Evolutionary conservation across 2,113 vertebrate species (phyloP).

Genomic region (Hippolais icterina): DNA sequence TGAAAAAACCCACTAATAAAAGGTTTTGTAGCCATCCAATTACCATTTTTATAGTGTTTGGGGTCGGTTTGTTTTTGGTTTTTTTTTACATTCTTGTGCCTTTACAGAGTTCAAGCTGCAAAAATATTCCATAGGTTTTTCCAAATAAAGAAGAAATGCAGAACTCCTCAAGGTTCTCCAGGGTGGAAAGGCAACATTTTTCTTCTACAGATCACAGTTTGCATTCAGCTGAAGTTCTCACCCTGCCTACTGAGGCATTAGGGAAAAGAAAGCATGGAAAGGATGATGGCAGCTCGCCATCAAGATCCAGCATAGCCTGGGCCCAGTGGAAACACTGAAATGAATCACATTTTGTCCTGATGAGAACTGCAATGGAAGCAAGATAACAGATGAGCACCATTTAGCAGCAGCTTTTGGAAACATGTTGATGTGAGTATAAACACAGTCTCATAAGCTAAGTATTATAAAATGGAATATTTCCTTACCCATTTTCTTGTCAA

Average conservation of each 20-base stretch:
- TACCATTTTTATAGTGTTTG: neutral
- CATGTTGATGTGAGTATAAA: neutral
- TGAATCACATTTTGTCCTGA: neutral
- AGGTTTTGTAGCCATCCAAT: neutral
- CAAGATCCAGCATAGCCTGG: neutral
- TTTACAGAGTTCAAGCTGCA: neutral
- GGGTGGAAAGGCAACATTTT: neutral
- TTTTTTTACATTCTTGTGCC: neutral
- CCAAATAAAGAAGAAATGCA: neutral
- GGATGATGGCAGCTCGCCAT: slow-evolving; percentile 10
- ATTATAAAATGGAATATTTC: neutral
- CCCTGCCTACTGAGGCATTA: slow-evolving; percentile 5
- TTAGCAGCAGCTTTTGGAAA: slow-evolving; percentile 24
- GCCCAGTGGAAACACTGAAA: neutral
- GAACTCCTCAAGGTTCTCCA: neutral
- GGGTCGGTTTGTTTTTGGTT: no score
- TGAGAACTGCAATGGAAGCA: neutral
- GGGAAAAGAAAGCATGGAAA: neutral
- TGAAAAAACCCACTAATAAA: neutral
- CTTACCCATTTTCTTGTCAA: neutral
- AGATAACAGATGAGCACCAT: neutral
- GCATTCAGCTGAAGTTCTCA: neutral
- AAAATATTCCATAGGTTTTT: neutral
- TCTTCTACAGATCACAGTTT: neutral
- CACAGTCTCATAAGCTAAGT: neutral